Conservation (phyloP, 1,140 invertebrate genomes). For the Megalonaias nervosa region DNA sequence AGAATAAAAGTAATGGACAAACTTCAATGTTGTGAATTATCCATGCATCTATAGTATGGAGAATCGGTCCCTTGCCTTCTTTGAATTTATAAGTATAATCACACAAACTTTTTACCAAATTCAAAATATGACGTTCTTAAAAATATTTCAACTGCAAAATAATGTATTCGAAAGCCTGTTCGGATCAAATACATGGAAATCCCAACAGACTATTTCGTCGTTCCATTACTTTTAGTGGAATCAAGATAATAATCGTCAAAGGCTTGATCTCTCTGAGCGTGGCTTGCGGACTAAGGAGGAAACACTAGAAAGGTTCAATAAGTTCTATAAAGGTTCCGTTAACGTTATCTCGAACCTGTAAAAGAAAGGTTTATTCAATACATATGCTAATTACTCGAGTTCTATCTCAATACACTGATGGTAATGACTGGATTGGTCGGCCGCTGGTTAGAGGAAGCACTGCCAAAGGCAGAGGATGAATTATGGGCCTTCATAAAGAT, state of each 20-base stretch:
- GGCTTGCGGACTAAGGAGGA: constrained; percentile 27
- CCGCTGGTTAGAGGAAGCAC: background rate
- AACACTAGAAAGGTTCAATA: constrained; percentile 36
- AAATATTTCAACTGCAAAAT: too few species aligned
- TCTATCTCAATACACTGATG: background rate
- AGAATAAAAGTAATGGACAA: too few species aligned
- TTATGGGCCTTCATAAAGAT: constrained; percentile 26
- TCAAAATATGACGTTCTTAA: too few species aligned
- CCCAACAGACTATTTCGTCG: background rate
- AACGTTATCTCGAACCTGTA: constrained; percentile 32
- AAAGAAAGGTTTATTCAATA: constrained; percentile 8
- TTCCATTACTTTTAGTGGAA: constrained; percentile 43
- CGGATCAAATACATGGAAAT: too few species aligned
- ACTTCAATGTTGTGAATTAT: too few species aligned
- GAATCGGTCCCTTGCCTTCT: too few species aligned
- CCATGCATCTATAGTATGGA: too few species aligned
- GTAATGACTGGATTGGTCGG: background rate
- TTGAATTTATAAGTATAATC: too few species aligned
- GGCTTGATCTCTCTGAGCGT: constrained; percentile 35
- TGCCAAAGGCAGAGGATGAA: background rate
- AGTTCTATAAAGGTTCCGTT: constrained; percentile 29
- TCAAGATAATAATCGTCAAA: constrained; percentile 44
- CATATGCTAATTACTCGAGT: constrained; percentile 11
- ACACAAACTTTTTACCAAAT: too few species aligned
- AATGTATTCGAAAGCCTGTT: too few species aligned